phyloP scores from a whole-genome alignment of 2,113 vertebrate genomes.

The Bostrychus sinensis region DNA sequence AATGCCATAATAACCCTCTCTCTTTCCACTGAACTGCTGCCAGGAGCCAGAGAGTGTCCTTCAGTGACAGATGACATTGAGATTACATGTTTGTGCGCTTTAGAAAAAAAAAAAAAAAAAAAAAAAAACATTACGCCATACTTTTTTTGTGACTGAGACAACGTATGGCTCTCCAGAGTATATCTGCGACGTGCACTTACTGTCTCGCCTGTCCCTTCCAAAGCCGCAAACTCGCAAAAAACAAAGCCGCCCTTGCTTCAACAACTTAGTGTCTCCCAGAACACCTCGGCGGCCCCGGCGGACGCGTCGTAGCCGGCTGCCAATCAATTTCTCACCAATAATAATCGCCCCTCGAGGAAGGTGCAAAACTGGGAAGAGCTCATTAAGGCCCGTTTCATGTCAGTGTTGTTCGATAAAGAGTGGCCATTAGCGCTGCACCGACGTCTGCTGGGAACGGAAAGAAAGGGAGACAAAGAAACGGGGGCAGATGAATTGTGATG shows the following conservation, averaged over 20 bases:
- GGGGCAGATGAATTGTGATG: conserved; percentile 59
- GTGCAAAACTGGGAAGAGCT: conserved; percentile 65
- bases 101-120: no score
- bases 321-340: conserved; percentile 73
- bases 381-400: conserved; percentile 73
- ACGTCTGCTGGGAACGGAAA: conserved; percentile 42
- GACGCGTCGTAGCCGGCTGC: conserved; percentile 52
- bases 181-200: conserved; percentile 1
- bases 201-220: conserved; percentile 19
- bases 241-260: conserved; percentile 57
- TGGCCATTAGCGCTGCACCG: conserved; percentile 67
- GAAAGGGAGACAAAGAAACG: conserved; percentile 27
- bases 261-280: conserved; percentile 49
- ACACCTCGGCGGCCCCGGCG: conserved; percentile 32
- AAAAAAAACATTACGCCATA: neutral
- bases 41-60: neutral
- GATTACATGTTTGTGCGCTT: neutral
- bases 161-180: neutral
- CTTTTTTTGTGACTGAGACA: neutral
- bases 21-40: neutral
- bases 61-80: neutral
- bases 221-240: conserved; percentile 33
- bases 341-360: conserved; percentile 61
- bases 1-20: neutral
- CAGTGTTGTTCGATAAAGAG: conserved; percentile 65